These are phyloP conservation scores for Linnaemya tessellans DNA, from an alignment of 2,888 invertebrate species.

Conservation along the genomic window DNA sequence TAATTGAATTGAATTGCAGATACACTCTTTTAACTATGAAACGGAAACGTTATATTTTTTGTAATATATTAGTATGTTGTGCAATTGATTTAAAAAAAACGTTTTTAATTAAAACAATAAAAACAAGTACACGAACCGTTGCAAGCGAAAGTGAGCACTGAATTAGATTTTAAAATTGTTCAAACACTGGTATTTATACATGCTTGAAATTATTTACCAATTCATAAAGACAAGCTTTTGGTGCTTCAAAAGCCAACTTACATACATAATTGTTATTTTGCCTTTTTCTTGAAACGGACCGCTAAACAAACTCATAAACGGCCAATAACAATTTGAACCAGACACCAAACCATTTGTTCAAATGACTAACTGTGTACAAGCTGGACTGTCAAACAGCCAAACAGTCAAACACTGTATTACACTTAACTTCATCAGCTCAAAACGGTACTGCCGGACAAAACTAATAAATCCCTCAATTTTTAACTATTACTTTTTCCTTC, in stretches of 20 bases:
- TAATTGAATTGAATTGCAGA: constrained; percentile 63
- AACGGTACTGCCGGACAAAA: neutral
- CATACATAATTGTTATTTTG: constrained; percentile 11
- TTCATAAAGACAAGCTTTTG: constrained; percentile 60
- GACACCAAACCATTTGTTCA: neutral
- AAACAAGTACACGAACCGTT: constrained; percentile 69
- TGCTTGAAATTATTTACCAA: constrained; percentile 48
- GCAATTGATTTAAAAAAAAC: constrained; percentile 7
- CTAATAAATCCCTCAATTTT: neutral
- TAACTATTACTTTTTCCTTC: neutral
- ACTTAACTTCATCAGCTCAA: neutral
- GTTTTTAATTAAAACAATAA: constrained; percentile 16
- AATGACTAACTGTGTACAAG: neutral
- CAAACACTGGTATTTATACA: constrained; percentile 73
- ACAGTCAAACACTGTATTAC: neutral
- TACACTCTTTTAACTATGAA: constrained; percentile 63
- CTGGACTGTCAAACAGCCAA: neutral
- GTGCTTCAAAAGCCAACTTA: constrained; percentile 16
- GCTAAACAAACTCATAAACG: constrained; percentile 5
- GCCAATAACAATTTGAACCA: neutral
- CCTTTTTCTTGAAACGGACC: constrained; percentile 20
- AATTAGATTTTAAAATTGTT: constrained; percentile 71
- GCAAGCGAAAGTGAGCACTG: constrained; percentile 73
- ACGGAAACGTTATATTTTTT: constrained; percentile 65
- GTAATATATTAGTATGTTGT: constrained; percentile 35